phyloP scores from a whole-genome alignment of 2,797 vertebrate genomes.

The Chelon labrosus region DNA sequence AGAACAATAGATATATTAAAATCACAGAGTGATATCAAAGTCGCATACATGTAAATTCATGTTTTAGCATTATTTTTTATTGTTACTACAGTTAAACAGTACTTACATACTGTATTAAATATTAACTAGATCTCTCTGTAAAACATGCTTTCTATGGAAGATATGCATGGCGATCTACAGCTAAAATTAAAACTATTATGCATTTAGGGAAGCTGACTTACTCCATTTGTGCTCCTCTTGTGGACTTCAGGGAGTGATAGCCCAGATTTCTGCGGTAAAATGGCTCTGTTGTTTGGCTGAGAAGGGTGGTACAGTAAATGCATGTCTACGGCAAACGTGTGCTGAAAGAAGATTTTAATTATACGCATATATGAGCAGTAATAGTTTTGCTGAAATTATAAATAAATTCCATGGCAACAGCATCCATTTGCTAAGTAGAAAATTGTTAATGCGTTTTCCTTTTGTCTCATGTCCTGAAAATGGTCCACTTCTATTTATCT shows the following conservation, averaged over 20 bases:
- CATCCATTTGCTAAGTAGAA: neutral
- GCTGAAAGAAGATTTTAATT: neutral
- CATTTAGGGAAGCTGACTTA: conserved; percentile 78
- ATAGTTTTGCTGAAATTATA: neutral
- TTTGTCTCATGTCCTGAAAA: neutral
- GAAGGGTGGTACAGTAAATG: conserved; percentile 82
- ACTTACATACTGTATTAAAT: neutral
- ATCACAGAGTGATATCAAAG: conserved; percentile 5
- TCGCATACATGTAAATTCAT: neutral
- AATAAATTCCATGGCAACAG: neutral
- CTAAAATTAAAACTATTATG: conserved; percentile 3
- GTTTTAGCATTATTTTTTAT: neutral
- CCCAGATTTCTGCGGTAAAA: conserved; percentile 78
- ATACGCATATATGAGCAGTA: neutral
- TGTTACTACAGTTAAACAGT: neutral
- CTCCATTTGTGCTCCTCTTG: conserved; percentile 76
- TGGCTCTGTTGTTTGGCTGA: conserved; percentile 75
- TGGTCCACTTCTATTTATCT: neutral
- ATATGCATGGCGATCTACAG: neutral
- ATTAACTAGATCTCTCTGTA: neutral
- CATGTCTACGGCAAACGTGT: conserved; percentile 52
- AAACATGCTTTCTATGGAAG: conserved; percentile 17
- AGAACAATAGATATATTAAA: conserved; percentile 3
- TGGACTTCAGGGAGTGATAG: conserved; percentile 83
- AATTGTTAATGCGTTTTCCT: neutral